Base-by-base conservation (phyloP, 2,888 invertebrate genomes). In the Drosophila hawaiiensis region DNA sequence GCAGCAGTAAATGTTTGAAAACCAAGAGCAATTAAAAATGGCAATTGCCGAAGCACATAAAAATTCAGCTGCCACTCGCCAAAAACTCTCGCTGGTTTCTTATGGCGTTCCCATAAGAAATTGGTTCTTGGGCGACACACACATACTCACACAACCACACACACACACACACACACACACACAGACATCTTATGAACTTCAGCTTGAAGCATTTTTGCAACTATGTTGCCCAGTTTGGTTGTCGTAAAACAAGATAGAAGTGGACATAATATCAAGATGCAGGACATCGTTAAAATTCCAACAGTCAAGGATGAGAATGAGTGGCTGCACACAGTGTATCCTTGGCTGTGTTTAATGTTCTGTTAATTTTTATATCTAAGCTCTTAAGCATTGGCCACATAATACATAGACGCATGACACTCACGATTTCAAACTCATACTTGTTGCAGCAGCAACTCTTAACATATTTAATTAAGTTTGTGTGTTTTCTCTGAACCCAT, bases 1-100 rank as follows among this genome's bases (percentile, higher is more conserved):
- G 73, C 71, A 76, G 89, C 87, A 78, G 82, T 84, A 87, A 89
- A 84, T 85, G 89, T 84, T 87, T 76, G 89, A 75, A 80, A 86
- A 78, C 59, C 87, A 84, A 80, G 78, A 78, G 89, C 85, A 85
- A 85, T 85, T 85, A 85, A 85, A 89, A 86, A 82, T 68, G 80
- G 71, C 86, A 89, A 84, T 83, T 78, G 84, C 85, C 78, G 73
- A 80, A 87, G 75, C 60, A 70, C 62, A 76, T 80, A 69, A 82
- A 76, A 74, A 79, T 50, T 55, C 29, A 47, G 39, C 39, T 35
- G 43, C 60, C 33, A 52, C 54, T 75, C 41, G 41, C 59, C 43
- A 71, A 68, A 67, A 86, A 75, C 75, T 80, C 74, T 89, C 78
- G 67, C 75, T 73, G 59, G 62, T 66, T 69, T 68, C 86, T 67